Conservation (phyloP, 1,140 invertebrate species). For the Paraescarpia echinospica region DNA sequence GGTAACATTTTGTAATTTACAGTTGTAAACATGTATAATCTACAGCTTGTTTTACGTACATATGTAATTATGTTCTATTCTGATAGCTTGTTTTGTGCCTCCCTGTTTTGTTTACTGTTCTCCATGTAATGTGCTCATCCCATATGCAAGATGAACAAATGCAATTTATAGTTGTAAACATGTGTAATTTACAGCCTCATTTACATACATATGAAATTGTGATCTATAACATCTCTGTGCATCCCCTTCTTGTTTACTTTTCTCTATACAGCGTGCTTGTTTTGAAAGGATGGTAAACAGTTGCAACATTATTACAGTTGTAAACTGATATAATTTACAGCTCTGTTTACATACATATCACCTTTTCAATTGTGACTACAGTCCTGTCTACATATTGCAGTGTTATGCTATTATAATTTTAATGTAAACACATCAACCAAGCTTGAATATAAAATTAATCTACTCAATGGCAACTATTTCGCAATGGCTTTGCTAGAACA, state of each 20-base stretch:
- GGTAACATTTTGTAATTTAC: too few relatives aligned
- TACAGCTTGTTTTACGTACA: too few relatives aligned
- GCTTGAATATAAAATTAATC: too few relatives aligned
- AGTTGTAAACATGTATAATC: too few relatives aligned
- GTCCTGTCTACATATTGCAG: too few relatives aligned
- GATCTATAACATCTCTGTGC: not conserved
- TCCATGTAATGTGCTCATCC: not conserved
- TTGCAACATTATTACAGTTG: not conserved
- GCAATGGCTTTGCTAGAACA: too few relatives aligned
- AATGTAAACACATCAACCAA: too few relatives aligned
- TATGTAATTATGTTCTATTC: too few relatives aligned
- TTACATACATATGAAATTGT: not conserved
- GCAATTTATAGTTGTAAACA: not conserved
- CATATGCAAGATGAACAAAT: not conserved
- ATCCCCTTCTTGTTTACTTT: not conserved
- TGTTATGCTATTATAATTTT: too few relatives aligned
- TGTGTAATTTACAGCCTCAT: not conserved
- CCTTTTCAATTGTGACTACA: not conserved
- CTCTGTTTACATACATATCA: not conserved
- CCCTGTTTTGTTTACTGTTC: not conserved
- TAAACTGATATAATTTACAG: not conserved
- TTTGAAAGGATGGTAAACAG: not conserved
- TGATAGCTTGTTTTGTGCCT: too few relatives aligned
- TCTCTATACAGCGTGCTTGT: not conserved
- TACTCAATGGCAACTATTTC: too few relatives aligned